Percentiles rank a stretch among this genome's conserved stretches.
Conservation (phyloP, 2,113 vertebrate species). For the Cairina moschata region DNA sequence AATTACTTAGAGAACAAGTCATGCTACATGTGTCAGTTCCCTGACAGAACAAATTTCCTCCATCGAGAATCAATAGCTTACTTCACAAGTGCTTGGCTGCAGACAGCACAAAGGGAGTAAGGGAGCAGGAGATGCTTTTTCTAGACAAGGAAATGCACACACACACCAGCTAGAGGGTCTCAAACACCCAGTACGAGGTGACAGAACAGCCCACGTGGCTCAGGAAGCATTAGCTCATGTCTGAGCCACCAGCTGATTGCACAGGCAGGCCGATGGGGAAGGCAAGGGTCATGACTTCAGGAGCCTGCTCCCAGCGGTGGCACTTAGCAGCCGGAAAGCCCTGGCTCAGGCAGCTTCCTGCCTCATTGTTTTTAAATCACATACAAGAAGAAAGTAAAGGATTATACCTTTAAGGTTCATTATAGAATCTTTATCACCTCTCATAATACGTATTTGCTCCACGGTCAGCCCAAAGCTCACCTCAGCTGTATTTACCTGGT, state of each 20-base stretch:
- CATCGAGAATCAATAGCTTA: neutral
- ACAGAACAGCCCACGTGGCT: neutral
- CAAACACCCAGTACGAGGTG: neutral
- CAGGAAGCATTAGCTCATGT: conserved; percentile 51
- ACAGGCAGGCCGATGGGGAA: neutral
- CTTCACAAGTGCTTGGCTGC: neutral
- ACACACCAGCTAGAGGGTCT: neutral
- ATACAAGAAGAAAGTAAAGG: neutral
- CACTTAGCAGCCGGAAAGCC: neutral
- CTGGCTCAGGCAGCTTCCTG: neutral
- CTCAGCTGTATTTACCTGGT: neutral
- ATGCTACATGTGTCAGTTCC: neutral
- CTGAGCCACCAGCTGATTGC: neutral
- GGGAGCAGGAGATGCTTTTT: neutral
- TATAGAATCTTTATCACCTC: neutral
- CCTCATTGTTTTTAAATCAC: neutral
- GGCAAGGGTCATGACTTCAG: neutral
- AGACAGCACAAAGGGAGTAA: neutral
- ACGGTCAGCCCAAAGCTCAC: neutral
- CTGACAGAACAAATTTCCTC: neutral
- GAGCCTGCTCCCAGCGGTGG: neutral
- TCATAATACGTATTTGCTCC: neutral
- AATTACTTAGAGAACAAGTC: neutral
- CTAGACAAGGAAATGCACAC: neutral
- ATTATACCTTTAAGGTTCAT: no score